Evolutionary conservation across 2,113 vertebrate species (phyloP), one percentile per base, ranked within the genome.

Genomic region (Zeus faber): DNA sequence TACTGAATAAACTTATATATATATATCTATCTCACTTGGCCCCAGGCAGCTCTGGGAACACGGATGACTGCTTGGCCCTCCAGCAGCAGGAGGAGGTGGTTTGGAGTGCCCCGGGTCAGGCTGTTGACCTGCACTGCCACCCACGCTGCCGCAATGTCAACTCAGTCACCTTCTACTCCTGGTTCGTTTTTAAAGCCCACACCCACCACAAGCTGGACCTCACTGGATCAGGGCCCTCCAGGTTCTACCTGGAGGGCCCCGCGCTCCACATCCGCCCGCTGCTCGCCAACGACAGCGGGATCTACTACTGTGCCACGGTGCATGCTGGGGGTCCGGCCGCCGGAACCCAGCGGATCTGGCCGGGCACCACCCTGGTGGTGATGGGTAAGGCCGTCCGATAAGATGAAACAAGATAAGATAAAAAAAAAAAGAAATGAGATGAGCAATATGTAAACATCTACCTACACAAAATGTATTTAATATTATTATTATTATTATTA

Each of bases 291-390:
- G 87, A 89, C 71, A 87, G 79, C 2, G 87, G 84, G 37, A 64
- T 85, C 39, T 89, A 89, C 64, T 9, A 74, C 70, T 89, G 87
- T 67, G 84, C 73, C 5, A 58, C 35, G n/a, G 18, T n/a, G 5
- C 1, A 16, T 0, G 0, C 0, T 1, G 20, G 6, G 8, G 0
- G 0, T 1, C 3, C 3, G 1, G 1, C 0, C 9, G 6, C 1
- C 0, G 47, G 50, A 4, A 4, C 2, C 8, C 77, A 69, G 10
- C 2, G 54, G 14, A 76, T 86, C 1, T 83, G 65, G 2, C 0
- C 4, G 1, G 84, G 83, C 1, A 82, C 77, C 0, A 57, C 53
- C 22, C 79, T 89, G 14, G 50, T 68, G 2, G 79, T 87, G 22
- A 70, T 1, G 25, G 79, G 87, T 89, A 67, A 77, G 77, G 31